Evolutionary conservation across 2,888 invertebrate genomes (phyloP).

Genomic region (Metellina segmentata): DNA sequence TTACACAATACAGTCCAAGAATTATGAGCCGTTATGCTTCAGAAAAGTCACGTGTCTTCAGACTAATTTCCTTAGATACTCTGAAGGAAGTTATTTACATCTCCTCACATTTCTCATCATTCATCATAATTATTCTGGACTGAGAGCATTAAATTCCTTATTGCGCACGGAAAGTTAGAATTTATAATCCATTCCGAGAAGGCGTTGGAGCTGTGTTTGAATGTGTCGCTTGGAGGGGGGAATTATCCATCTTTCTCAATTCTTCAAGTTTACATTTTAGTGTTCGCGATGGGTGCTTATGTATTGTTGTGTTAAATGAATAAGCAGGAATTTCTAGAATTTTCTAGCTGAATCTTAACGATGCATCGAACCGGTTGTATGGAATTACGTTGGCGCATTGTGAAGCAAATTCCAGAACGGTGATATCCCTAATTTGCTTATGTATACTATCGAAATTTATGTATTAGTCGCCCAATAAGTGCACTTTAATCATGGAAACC

Average conservation of each 20-base stretch:
- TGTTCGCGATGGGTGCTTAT: neutral
- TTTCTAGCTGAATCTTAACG: neutral
- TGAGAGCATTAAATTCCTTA: constrained; percentile 44
- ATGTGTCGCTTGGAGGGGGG: too few relatives aligned
- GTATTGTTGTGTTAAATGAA: neutral
- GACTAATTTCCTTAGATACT: constrained; percentile 49
- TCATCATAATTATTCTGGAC: constrained; percentile 41
- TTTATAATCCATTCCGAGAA: neutral
- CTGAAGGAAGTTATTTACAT: constrained; percentile 44
- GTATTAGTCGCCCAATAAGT: too few relatives aligned
- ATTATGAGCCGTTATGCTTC: constrained; percentile 29
- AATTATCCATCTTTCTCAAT: neutral
- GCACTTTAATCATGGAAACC: too few relatives aligned
- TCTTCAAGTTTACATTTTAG: neutral
- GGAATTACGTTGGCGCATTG: too few relatives aligned
- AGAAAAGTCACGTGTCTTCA: constrained; percentile 13
- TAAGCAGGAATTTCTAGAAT: neutral
- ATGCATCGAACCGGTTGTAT: neutral
- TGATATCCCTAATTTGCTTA: neutral
- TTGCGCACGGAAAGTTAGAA: constrained; percentile 3
- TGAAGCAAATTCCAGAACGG: neutral
- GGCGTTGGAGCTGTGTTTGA: neutral
- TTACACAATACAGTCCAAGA: constrained; percentile 28
- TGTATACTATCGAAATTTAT: neutral
- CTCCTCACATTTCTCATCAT: constrained; percentile 37